Conservation (phyloP, 2,888 invertebrate species). For the Trachelus stipa region DNA sequence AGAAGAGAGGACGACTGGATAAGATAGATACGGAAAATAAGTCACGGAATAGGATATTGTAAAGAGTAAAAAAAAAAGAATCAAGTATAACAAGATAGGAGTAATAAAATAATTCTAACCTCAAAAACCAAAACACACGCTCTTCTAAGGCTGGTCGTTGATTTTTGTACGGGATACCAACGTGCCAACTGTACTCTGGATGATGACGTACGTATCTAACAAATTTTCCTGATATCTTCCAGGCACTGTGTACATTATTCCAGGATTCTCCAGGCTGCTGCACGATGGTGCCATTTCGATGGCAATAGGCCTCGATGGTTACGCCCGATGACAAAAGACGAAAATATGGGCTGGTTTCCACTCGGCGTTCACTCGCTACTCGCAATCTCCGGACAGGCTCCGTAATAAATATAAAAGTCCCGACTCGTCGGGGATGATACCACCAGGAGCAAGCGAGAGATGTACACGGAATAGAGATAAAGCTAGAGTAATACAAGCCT, state of each 20-base stretch:
- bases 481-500: constrained; percentile 27
- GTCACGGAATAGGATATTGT: background rate
- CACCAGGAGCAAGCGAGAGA: background rate
- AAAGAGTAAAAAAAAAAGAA: background rate
- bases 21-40: background rate
- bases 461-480: constrained; percentile 10
- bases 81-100: background rate
- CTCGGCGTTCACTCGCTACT: constrained; percentile 34
- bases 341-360: constrained; percentile 46
- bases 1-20: background rate
- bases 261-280: background rate
- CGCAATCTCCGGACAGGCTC: constrained; percentile 54
- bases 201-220: background rate
- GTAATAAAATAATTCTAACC: background rate
- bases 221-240: background rate
- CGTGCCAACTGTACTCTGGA: background rate
- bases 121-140: background rate
- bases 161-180: background rate
- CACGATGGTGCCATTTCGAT: constrained; percentile 1
- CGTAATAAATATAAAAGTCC: constrained; percentile 64
- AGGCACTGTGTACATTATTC: background rate
- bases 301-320: constrained; percentile 4
- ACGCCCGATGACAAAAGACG: constrained; percentile 53
- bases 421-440: constrained; percentile 5
- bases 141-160: background rate